phyloP scores from a whole-genome alignment of 2,113 vertebrate species.

The Laticauda laticaudata region DNA sequence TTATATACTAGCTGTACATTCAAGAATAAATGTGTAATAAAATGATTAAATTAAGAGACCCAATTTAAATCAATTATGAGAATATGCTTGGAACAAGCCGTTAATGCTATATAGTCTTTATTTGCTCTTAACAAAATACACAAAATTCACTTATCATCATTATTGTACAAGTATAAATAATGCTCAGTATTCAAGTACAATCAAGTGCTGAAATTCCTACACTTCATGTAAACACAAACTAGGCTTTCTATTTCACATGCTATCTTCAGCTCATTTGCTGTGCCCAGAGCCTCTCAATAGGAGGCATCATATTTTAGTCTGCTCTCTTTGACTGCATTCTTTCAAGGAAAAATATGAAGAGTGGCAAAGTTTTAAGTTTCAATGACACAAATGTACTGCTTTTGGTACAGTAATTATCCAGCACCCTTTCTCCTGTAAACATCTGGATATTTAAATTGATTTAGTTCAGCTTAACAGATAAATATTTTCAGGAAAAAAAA shows the following conservation, averaged over 20 bases:
- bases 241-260: conserved; percentile 62
- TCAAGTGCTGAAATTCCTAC: conserved; percentile 73
- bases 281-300: conserved; percentile 56
- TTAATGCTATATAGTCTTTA: conserved; percentile 70
- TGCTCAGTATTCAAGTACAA: conserved; percentile 79
- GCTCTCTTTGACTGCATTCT: conserved; percentile 62
- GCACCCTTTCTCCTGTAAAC: conserved; percentile 65
- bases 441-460: conserved; percentile 59
- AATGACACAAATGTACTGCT: conserved; percentile 56
- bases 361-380: conserved; percentile 50
- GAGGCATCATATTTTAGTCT: conserved; percentile 57
- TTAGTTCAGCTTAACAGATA: conserved; percentile 53
- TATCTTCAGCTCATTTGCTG: conserved; percentile 66
- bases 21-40: conserved; percentile 10
- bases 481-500: conserved; percentile 48
- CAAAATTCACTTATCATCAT: conserved; percentile 71
- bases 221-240: conserved; percentile 80
- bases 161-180: conserved; percentile 81
- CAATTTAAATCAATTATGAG: conserved; percentile 23
- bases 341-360: conserved; percentile 56
- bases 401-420: conserved; percentile 52
- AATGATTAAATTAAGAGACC: neutral
- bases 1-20: neutral
- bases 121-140: conserved; percentile 78
- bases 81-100: conserved; percentile 49